Conservation (phyloP, 2,113 vertebrate genomes). For the Rhineura floridana region DNA sequence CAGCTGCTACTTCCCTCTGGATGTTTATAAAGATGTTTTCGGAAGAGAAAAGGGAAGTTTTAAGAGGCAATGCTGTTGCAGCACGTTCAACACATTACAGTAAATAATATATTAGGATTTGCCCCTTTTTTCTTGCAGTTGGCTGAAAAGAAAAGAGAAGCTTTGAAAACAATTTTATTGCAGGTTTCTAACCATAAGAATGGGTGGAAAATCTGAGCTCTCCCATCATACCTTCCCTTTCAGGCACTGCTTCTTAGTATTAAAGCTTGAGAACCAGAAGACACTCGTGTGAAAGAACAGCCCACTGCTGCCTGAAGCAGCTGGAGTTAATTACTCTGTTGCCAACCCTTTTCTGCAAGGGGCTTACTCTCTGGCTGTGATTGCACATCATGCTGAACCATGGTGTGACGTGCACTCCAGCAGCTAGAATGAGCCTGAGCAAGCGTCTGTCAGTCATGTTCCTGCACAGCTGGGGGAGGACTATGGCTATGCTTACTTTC, state of each 20-base stretch:
- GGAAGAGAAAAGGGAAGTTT: background rate
- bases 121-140: background rate
- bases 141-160: too few species aligned
- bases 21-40: background rate
- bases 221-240: background rate
- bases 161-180: background rate
- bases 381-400: too few species aligned
- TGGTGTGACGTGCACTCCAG: too few species aligned
- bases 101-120: background rate
- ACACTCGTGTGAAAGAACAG: background rate
- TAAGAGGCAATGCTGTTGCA: background rate
- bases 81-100: background rate
- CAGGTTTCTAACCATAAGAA: background rate
- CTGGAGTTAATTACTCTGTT: background rate
- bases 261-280: background rate
- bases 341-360: background rate
- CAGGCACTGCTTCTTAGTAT: background rate
- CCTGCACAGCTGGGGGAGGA: too few species aligned
- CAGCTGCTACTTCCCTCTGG: background rate
- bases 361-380: background rate
- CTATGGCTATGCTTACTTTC: too few species aligned
- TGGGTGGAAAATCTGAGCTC: background rate
- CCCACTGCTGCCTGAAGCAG: background rate
- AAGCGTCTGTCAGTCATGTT: too few species aligned
- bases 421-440: too few species aligned